Conservation (phyloP, 2,113 vertebrate genomes). For the Dunckerocampus dactyliophorus region DNA sequence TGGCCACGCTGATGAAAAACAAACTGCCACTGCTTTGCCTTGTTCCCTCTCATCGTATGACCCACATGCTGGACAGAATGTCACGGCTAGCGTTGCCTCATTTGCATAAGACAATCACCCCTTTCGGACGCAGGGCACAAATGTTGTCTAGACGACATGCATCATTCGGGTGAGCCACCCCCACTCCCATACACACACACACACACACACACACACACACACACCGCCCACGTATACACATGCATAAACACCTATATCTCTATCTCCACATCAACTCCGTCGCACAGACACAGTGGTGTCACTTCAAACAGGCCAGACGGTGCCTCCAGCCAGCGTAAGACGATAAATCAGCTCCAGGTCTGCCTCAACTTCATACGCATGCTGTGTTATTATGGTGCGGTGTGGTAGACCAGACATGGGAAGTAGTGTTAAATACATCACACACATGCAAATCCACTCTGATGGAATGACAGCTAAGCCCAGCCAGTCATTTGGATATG, state of each 20-base stretch:
- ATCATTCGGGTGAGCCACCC: constrained; percentile 77
- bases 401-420: constrained; percentile 78
- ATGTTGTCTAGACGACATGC: constrained; percentile 91
- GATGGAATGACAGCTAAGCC: constrained; percentile 62
- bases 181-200: constrained; percentile 19
- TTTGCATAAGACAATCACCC: constrained; percentile 89
- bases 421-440: constrained; percentile 88
- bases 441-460: constrained; percentile 85
- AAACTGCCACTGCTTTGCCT: constrained; percentile 57
- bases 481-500: constrained; percentile 88
- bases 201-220: constrained; percentile 13
- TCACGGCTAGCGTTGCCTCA: constrained; percentile 71
- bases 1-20: constrained; percentile 58
- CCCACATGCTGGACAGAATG: constrained; percentile 63
- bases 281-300: constrained; percentile 37
- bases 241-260: constrained; percentile 55
- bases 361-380: constrained; percentile 56
- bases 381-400: constrained; percentile 68
- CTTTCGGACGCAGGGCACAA: constrained; percentile 73
- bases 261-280: constrained; percentile 46
- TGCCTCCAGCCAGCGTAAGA: constrained; percentile 58
- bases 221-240: constrained; percentile 34
- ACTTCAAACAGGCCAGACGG: constrained; percentile 48
- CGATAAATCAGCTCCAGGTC: constrained; percentile 85
- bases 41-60: constrained; percentile 61